A percentile compares a stretch with the other conserved stretches of the same genome.
Conservation (phyloP, 2,888 invertebrate genomes). For the Aporophyla lueneburgensis region DNA sequence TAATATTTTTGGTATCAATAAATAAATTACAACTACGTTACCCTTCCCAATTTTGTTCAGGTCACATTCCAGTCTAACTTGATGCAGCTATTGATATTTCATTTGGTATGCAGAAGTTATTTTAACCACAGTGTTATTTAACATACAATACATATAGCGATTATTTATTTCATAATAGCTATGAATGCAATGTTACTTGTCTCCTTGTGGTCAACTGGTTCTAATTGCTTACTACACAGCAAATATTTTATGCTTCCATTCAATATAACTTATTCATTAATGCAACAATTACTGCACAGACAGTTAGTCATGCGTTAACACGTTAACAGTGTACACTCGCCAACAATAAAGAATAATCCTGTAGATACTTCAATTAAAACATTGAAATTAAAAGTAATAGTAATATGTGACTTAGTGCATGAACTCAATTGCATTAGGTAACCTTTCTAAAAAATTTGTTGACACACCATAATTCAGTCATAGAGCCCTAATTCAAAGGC, state of each 20-base stretch:
- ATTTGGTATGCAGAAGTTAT: neutral
- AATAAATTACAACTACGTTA: too few relatives aligned
- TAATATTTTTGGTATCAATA: too few relatives aligned
- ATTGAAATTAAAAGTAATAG: neutral
- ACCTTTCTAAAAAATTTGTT: constrained; percentile 9
- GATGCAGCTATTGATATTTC: neutral
- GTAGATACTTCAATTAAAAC: constrained; percentile 1
- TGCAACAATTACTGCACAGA: constrained; percentile 67
- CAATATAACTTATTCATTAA: constrained; percentile 67
- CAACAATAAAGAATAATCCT: constrained; percentile 48
- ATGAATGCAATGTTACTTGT: constrained; percentile 30
- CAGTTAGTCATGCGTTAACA: constrained; percentile 71
- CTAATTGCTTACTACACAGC: constrained; percentile 44
- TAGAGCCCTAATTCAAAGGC: neutral
- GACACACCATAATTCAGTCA: neutral
- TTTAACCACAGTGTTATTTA: neutral
- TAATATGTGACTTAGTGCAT: neutral
- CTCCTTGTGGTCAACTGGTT: constrained; percentile 27
- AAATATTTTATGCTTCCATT: constrained; percentile 54
- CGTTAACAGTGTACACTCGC: constrained; percentile 68
- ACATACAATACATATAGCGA: neutral
- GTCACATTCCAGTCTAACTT: neutral
- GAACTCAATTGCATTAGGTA: neutral
- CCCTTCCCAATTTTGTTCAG: neutral
- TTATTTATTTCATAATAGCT: neutral